These are phyloP conservation scores for Drosophila koepferae DNA, from an alignment of 2,888 invertebrate genomes.

Conservation along the genomic window DNA sequence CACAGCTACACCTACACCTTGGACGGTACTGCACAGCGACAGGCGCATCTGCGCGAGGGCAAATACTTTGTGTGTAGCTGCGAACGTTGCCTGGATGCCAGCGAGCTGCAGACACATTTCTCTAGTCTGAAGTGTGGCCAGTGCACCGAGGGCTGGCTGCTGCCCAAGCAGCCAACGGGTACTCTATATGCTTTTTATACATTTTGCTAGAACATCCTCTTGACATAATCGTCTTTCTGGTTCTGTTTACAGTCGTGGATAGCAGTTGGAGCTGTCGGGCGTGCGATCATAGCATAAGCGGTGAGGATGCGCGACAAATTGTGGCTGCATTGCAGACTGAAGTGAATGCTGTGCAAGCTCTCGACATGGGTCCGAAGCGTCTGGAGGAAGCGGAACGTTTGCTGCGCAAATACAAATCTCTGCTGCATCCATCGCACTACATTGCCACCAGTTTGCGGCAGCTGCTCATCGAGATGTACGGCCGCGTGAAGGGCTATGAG, in stretches of 20 bases:
- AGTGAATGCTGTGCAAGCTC: constrained; percentile 88
- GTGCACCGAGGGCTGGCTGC: constrained; percentile 90
- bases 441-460: constrained; percentile 89
- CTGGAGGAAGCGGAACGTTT: constrained; percentile 89
- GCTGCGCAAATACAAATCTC: constrained; percentile 88
- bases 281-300: constrained; percentile 89
- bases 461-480: constrained; percentile 91
- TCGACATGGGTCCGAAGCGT: constrained; percentile 87
- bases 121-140: constrained; percentile 92
- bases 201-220: background rate
- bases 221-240: background rate
- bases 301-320: constrained; percentile 88
- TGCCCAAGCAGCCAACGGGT: constrained; percentile 89
- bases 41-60: constrained; percentile 89
- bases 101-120: constrained; percentile 92
- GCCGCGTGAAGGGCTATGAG: constrained; percentile 90
- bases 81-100: constrained; percentile 91
- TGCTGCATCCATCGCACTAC: constrained; percentile 92
- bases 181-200: constrained; percentile 55
- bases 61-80: constrained; percentile 94
- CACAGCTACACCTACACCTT: constrained; percentile 92
- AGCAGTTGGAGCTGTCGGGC: constrained; percentile 84
- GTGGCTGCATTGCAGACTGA: constrained; percentile 89
- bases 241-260: constrained; percentile 54
- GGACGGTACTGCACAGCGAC: constrained; percentile 89